Conservation (phyloP, 1,140 invertebrate species). For the Sweltsa coloradensis region DNA sequence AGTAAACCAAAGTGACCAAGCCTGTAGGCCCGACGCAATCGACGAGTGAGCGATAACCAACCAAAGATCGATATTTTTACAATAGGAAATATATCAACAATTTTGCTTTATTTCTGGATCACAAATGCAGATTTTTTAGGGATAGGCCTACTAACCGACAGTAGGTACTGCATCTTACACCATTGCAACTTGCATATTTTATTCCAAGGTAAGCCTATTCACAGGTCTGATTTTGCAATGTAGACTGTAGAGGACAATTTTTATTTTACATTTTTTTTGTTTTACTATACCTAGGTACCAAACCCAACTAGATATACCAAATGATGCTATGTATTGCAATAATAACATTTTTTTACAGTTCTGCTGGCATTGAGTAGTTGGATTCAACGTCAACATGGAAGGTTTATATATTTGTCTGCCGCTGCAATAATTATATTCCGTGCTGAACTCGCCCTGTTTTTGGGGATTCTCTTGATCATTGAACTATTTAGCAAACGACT, state of each 20-base stretch:
- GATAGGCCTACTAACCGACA: no score
- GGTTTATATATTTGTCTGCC: slow-evolving; percentile 75
- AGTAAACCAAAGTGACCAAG: no score
- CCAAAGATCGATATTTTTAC: no score
- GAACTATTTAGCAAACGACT: slow-evolving; percentile 51
- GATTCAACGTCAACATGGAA: slow-evolving; percentile 59
- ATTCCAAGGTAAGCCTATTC: no score
- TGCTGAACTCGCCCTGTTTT: slow-evolving; percentile 74
- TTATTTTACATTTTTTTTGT: slow-evolving; percentile 4
- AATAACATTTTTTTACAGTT: slow-evolving; percentile 48
- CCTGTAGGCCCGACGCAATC: no score
- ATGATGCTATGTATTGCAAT: slow-evolving; percentile 1
- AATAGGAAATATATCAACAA: no score
- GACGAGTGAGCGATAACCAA: no score
- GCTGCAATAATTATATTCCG: slow-evolving; percentile 84
- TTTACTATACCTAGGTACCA: background rate
- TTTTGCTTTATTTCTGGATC: no score
- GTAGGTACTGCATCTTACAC: no score
- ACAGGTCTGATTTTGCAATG: no score
- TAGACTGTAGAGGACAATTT: background rate
- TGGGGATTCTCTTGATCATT: slow-evolving; percentile 75
- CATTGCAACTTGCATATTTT: no score
- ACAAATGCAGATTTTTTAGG: no score
- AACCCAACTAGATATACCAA: background rate
- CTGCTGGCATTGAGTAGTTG: slow-evolving; percentile 75